Evolutionary conservation across 2,888 invertebrate species (phyloP).

Genomic region (Drosophila picticornis): DNA sequence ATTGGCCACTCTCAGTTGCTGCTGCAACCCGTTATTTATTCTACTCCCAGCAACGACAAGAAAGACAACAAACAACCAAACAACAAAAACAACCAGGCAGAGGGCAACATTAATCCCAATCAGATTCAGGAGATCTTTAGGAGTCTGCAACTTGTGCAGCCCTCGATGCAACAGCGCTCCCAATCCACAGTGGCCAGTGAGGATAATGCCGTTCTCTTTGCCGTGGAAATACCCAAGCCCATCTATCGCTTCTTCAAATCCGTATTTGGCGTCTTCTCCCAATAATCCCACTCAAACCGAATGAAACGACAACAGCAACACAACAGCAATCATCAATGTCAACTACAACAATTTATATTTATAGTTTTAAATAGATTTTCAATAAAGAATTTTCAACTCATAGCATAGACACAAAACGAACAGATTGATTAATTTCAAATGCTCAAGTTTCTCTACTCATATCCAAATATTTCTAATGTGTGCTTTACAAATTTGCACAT

Average conservation of each 20-base stretch:
- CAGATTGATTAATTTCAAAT: constrained; percentile 1
- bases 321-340: neutral
- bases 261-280: constrained; percentile 62
- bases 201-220: constrained; percentile 60
- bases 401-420: neutral
- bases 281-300: constrained; percentile 14
- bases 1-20: constrained; percentile 39
- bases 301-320: neutral
- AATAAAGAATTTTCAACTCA: constrained; percentile 30
- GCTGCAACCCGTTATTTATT: constrained; percentile 45
- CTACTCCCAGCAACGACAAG: neutral
- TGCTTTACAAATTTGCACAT: constrained; percentile 16
- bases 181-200: constrained; percentile 34
- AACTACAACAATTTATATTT: constrained; percentile 7
- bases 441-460: neutral
- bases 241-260: constrained; percentile 71
- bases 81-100: neutral
- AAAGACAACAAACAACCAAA: neutral
- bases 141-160: constrained; percentile 41
- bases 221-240: constrained; percentile 69
- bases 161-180: constrained; percentile 50
- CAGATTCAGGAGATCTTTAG: constrained; percentile 39
- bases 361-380: constrained; percentile 30
- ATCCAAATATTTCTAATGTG: neutral
- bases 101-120: constrained; percentile 6